Conservation (phyloP, 2,888 invertebrate genomes). For the Polydrusus tereticollis region DNA sequence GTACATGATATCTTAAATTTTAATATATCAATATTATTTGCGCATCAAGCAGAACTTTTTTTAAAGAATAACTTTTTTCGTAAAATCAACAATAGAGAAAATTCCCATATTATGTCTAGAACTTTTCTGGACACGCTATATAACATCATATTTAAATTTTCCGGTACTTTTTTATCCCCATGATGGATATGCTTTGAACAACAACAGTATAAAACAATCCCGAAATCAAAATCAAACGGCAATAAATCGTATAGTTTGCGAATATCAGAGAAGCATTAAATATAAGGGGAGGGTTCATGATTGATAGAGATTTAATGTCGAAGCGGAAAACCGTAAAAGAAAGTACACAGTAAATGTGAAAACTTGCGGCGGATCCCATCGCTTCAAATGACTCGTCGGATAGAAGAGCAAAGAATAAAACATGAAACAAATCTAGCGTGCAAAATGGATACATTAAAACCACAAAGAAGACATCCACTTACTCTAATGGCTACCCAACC, state of each 20-base stretch:
- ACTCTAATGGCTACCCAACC: slow-evolving; percentile 59
- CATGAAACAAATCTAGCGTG: slow-evolving; percentile 55
- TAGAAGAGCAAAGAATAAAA: slow-evolving; percentile 41
- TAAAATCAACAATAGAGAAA: too few species aligned
- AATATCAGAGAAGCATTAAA: slow-evolving; percentile 35
- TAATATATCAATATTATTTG: too few species aligned
- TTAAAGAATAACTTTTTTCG: too few species aligned
- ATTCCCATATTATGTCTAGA: too few species aligned
- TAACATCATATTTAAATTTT: too few species aligned
- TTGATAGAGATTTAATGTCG: slow-evolving; percentile 45
- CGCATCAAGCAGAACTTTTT: too few species aligned
- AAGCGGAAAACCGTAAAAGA: slow-evolving; percentile 38
- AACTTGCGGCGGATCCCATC: slow-evolving; percentile 43
- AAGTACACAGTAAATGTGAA: slow-evolving; percentile 39
- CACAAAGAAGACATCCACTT: slow-evolving; percentile 60
- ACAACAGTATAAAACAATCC: not conserved
- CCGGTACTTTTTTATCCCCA: too few species aligned
- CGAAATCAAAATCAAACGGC: slow-evolving; percentile 13
- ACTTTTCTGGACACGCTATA: too few species aligned
- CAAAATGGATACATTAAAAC: slow-evolving; percentile 60
- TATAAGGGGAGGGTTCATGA: slow-evolving; percentile 32
- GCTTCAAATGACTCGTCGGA: slow-evolving; percentile 49
- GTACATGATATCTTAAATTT: too few species aligned
- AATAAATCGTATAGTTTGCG: slow-evolving; percentile 28
- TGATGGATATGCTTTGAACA: not conserved